Conservation (phyloP, 2,888 invertebrate genomes). For the Ernsta delagoae region DNA sequence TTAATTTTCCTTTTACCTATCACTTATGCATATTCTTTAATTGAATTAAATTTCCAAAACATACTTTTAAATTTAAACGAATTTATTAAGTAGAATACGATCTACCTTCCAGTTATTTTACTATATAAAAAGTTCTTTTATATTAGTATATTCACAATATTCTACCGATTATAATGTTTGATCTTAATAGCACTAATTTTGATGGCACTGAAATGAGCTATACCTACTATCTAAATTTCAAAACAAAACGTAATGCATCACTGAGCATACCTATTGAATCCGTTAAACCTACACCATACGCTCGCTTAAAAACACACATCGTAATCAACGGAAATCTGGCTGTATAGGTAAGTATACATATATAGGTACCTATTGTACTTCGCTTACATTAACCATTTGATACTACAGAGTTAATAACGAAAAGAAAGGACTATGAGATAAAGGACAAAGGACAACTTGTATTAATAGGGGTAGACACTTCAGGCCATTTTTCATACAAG, state of each 20-base stretch:
- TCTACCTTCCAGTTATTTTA: too few relatives aligned
- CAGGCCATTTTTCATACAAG: too few relatives aligned
- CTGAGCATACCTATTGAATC: constrained; percentile 7
- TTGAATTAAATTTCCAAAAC: too few relatives aligned
- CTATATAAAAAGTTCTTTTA: too few relatives aligned
- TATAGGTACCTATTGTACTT: neutral
- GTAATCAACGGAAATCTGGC: constrained; percentile 20
- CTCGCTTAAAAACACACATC: constrained; percentile 18
- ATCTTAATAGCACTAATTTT: neutral
- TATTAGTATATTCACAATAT: too few relatives aligned
- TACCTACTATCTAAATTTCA: neutral
- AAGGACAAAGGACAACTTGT: too few relatives aligned
- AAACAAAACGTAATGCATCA: constrained; percentile 10
- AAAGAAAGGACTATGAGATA: neutral
- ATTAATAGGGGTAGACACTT: too few relatives aligned
- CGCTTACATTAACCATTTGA: constrained; percentile 15
- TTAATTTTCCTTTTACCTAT: too few relatives aligned
- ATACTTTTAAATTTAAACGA: too few relatives aligned
- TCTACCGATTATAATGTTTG: neutral
- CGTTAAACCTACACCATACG: neutral
- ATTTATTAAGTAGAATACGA: too few relatives aligned
- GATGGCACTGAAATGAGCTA: neutral
- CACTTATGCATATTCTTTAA: too few relatives aligned
- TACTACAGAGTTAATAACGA: neutral
- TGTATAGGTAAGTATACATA: too few relatives aligned